Evolutionary conservation across 2,888 invertebrate genomes (phyloP).

Genomic region (Tenthredo distinguenda): DNA sequence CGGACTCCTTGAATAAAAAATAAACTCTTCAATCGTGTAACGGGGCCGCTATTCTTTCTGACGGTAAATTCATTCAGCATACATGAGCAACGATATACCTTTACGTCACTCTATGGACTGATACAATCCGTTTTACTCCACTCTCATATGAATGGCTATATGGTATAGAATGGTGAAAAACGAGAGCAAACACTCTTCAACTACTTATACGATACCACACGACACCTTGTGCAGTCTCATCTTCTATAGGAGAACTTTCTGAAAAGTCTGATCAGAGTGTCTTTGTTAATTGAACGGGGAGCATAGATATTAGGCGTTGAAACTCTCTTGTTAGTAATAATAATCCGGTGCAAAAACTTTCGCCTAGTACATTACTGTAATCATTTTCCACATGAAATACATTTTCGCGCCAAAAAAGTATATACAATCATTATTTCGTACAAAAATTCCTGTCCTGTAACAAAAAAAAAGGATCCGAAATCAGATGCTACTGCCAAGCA

Average conservation of each 20-base stretch:
- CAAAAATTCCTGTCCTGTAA: too few relatives aligned
- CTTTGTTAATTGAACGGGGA: neutral
- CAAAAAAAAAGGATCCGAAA: too few relatives aligned
- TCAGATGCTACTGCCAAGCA: too few relatives aligned
- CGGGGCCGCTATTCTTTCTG: neutral
- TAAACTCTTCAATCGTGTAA: slow-evolving; percentile 9
- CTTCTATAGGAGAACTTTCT: neutral
- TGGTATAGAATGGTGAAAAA: neutral
- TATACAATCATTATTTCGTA: too few relatives aligned
- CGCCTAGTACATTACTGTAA: too few relatives aligned
- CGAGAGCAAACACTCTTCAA: neutral
- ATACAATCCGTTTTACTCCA: slow-evolving; percentile 9
- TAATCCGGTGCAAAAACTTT: too few relatives aligned
- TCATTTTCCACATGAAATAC: too few relatives aligned
- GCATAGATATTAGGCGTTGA: too few relatives aligned
- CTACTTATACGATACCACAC: neutral
- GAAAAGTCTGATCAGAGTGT: neutral
- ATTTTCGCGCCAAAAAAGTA: too few relatives aligned
- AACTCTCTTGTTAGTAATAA: too few relatives aligned
- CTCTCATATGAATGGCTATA: neutral
- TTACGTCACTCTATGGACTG: slow-evolving; percentile 15
- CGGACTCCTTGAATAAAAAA: slow-evolving; percentile 33
- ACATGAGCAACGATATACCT: slow-evolving; percentile 11
- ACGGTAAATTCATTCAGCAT: slow-evolving; percentile 32
- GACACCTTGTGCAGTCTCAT: neutral